A percentile compares a stretch with the other conserved stretches of the same genome.
These are phyloP conservation scores for Lordiphosa stackelbergi DNA, from an alignment of 1,140 invertebrate species.

Conservation along the genomic window DNA sequence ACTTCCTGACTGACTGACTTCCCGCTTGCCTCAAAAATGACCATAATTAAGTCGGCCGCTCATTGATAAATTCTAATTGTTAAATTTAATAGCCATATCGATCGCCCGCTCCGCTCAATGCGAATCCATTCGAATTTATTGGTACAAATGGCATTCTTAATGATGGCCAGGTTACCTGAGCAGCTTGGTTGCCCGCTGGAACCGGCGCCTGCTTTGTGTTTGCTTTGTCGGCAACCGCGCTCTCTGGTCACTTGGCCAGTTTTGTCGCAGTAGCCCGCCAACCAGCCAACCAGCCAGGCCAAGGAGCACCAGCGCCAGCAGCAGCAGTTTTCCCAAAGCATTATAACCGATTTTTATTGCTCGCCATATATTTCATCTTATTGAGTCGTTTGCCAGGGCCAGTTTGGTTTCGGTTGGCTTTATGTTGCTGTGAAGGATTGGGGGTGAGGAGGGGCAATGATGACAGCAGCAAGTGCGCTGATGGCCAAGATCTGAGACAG, in stretches of 20 bases:
- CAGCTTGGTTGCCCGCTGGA: constrained; percentile 10
- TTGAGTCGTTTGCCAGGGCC: constrained; percentile 65
- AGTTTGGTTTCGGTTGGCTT: constrained; percentile 1
- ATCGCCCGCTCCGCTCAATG: constrained; percentile 44
- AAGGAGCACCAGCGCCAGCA: background rate
- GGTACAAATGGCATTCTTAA: constrained; percentile 74
- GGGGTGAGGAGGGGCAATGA: constrained; percentile 8
- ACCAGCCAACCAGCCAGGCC: constrained; percentile 7
- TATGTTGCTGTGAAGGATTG: constrained; percentile 2
- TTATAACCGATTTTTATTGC: constrained; percentile 76
- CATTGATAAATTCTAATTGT: constrained; percentile 77
- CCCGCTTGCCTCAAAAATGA: constrained; percentile 35
- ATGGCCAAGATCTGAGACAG: constrained; percentile 14
- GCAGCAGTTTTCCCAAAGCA: constrained; percentile 60
- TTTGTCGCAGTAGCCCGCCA: constrained; percentile 58
- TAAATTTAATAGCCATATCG: constrained; percentile 76
- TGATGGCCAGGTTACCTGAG: constrained; percentile 51
- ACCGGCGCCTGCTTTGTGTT: constrained; percentile 55
- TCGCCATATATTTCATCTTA: constrained; percentile 77
- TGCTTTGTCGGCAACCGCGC: constrained; percentile 57
- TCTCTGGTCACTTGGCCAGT: constrained; percentile 13
- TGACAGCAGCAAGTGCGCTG: constrained; percentile 40
- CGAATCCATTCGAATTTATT: constrained; percentile 67
- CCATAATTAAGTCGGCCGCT: constrained; percentile 56
- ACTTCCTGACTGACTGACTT: too few species aligned